phyloP scores from a whole-genome alignment of 2,797 vertebrate species.

The Neosalanx taihuensis region DNA sequence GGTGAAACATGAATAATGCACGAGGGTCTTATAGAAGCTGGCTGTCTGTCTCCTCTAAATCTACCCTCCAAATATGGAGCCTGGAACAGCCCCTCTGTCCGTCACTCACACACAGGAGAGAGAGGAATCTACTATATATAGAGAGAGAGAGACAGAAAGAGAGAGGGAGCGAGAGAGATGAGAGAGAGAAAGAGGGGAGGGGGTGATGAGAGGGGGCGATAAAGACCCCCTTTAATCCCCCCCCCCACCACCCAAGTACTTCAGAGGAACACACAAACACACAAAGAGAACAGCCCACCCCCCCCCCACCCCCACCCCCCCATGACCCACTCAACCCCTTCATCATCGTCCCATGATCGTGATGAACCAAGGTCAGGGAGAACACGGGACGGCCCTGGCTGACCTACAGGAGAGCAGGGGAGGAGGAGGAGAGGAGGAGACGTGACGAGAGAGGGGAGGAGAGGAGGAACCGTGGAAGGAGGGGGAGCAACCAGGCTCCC shows the following conservation, averaged over 20 bases:
- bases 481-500: neutral
- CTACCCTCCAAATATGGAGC: slow-evolving; percentile 53
- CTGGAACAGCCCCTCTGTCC: slow-evolving; percentile 42
- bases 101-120: slow-evolving; percentile 46
- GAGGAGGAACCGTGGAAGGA: no score
- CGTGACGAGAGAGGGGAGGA: neutral
- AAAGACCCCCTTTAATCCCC: no score
- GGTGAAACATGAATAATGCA: slow-evolving; percentile 60
- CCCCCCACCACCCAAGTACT: no score
- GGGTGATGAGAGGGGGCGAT: no score
- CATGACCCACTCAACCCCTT: no score
- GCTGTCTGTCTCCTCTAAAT: slow-evolving; percentile 61
- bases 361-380: no score
- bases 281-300: no score
- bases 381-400: no score
- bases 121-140: slow-evolving; percentile 10
- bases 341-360: no score
- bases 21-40: slow-evolving; percentile 59
- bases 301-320: no score
- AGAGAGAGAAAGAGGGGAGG: neutral
- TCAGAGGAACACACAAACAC: no score
- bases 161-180: neutral
- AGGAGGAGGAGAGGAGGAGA: neutral
- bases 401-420: no score
- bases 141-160: slow-evolving; percentile 15